Conservation (phyloP, 2,888 invertebrate genomes). For the Heteromyza rotundicornis region DNA sequence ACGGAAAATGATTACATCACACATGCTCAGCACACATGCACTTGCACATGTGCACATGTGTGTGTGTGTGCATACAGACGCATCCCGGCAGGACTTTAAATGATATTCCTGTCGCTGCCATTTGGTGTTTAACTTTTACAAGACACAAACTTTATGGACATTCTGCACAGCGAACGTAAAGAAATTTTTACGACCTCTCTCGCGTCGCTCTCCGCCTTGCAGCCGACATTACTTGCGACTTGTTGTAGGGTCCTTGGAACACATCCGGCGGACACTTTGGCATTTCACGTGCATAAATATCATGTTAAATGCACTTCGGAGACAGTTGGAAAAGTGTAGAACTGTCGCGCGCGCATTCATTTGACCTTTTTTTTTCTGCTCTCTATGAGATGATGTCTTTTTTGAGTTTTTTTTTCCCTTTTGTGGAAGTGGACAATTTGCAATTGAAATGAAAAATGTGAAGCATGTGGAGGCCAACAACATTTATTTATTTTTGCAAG, state of each 20-base stretch:
- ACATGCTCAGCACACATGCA: background rate
- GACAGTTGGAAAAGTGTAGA: constrained; percentile 5
- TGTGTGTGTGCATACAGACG: background rate
- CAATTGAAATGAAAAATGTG: too few relatives aligned
- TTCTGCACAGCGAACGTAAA: background rate
- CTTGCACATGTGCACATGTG: background rate
- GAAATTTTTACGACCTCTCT: background rate
- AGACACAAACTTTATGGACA: constrained; percentile 5
- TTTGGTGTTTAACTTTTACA: constrained; percentile 17
- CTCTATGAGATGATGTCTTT: too few relatives aligned
- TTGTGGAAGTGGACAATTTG: too few relatives aligned
- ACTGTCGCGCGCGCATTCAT: constrained; percentile 11
- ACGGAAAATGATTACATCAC: background rate
- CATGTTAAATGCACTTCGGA: constrained; percentile 19
- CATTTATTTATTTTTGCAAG: too few relatives aligned
- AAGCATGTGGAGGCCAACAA: too few relatives aligned
- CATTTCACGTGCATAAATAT: constrained; percentile 22
- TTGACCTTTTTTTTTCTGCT: too few relatives aligned
- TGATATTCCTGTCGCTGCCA: constrained; percentile 9
- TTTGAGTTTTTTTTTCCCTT: too few relatives aligned
- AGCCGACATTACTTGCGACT: too few relatives aligned
- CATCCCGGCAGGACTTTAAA: background rate
- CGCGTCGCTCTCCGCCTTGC: background rate
- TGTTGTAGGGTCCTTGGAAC: background rate
- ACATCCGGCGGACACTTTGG: constrained; percentile 13